These are phyloP conservation scores for Planiliza haematocheilus DNA, from an alignment of 2,113 vertebrate species.

Conservation along the genomic window DNA sequence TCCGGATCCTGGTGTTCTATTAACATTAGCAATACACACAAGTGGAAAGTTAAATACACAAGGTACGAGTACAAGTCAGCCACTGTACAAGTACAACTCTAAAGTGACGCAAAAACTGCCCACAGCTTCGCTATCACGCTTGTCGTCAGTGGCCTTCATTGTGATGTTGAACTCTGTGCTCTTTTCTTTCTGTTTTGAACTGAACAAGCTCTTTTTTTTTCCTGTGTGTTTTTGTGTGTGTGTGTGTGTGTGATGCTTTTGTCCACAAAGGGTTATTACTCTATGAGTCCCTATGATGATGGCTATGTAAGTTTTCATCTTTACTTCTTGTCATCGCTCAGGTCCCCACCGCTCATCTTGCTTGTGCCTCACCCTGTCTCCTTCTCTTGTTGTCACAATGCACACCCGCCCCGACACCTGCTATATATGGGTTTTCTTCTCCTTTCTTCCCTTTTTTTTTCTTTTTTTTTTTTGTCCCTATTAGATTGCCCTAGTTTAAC, in stretches of 20 bases:
- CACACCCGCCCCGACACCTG: not conserved
- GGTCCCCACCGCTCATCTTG: slow-evolving; percentile 45
- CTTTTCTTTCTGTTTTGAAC: slow-evolving; percentile 76
- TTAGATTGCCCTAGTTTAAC: slow-evolving; percentile 47
- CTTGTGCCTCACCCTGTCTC: slow-evolving; percentile 42
- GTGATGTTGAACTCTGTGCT: slow-evolving; percentile 38
- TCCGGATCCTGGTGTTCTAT: slow-evolving; percentile 20
- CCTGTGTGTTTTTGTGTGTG: slow-evolving; percentile 73
- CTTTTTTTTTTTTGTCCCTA: slow-evolving; percentile 24
- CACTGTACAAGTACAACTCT: too few species aligned
- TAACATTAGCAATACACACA: not conserved
- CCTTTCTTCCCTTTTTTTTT: slow-evolving; percentile 2
- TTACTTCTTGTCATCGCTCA: slow-evolving; percentile 49
- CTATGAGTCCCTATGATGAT: slow-evolving; percentile 93
- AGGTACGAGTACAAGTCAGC: too few species aligned
- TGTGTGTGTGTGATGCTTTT: slow-evolving; percentile 80
- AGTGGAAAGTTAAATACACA: not conserved
- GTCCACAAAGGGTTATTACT: slow-evolving; percentile 91
- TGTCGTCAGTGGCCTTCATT: slow-evolving; percentile 30
- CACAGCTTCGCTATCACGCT: slow-evolving; percentile 13
- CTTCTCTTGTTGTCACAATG: slow-evolving; percentile 22
- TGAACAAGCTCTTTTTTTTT: slow-evolving; percentile 65
- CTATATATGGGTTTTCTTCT: too few species aligned
- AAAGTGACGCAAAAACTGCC: not conserved
- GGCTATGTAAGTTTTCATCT: slow-evolving; percentile 93